These are phyloP conservation scores for Oreocharis arfaki DNA, from an alignment of 2,113 vertebrate species.

Conservation along the genomic window DNA sequence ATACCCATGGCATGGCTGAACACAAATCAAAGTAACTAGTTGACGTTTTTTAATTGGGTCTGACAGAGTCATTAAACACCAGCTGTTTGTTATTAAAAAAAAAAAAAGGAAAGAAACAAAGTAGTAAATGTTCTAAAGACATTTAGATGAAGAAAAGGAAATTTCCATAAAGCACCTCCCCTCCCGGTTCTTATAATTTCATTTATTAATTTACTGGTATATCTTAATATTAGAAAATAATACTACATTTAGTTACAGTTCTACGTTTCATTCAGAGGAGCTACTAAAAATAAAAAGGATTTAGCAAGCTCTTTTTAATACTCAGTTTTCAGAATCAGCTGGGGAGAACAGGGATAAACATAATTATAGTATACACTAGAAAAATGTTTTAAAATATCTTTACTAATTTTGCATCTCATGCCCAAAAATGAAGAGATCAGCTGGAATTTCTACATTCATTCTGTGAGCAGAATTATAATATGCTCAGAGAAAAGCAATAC, in stretches of 20 bases:
- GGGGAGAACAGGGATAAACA: conserved; percentile 51
- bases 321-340: conserved; percentile 48
- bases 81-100: conserved; percentile 83
- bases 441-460: conserved; percentile 42
- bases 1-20: conserved; percentile 77
- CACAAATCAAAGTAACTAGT: conserved; percentile 96
- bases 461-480: conserved; percentile 20
- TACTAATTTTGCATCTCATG: conserved; percentile 47
- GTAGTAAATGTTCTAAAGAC: conserved; percentile 33
- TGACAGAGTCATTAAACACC: conserved; percentile 96
- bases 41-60: conserved; percentile 96
- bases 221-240: not conserved
- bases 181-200: not conserved
- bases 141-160: conserved; percentile 31
- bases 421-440: conserved; percentile 53
- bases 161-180: not conserved
- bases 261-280: not conserved
- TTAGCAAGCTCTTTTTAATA: conserved; percentile 34
- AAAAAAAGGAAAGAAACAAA: not conserved
- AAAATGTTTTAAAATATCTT: conserved; percentile 59
- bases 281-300: conserved; percentile 46
- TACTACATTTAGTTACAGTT: not conserved
- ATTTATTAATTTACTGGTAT: not conserved
- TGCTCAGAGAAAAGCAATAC: not conserved
- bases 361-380: conserved; percentile 48